Evolutionary conservation across 2,797 vertebrate genomes (phyloP).

Genomic region (Hypotaenidia philippensis): DNA sequence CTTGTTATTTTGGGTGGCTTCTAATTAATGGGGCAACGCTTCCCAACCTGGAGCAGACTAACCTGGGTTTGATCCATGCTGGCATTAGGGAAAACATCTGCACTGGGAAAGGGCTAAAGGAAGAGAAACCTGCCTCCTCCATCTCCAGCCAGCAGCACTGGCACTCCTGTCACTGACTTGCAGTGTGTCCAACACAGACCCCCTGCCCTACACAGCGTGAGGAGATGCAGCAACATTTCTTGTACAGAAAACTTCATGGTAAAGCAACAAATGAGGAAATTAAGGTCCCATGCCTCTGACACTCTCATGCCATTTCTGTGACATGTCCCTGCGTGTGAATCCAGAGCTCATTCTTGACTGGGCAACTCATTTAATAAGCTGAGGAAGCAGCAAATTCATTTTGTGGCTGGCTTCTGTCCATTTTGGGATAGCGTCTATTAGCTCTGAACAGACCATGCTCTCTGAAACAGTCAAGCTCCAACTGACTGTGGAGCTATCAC

Average conservation of each 20-base stretch:
- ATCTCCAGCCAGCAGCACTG: not conserved
- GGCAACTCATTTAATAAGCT: not conserved
- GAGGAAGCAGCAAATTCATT: conserved; percentile 2
- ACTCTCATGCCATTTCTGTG: conserved; percentile 6
- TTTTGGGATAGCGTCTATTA: not conserved
- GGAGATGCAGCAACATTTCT: not conserved
- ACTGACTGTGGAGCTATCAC: not conserved
- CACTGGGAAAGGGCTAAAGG: not conserved
- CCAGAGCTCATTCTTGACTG: conserved; percentile 1
- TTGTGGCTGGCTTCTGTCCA: not conserved
- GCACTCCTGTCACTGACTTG: not conserved
- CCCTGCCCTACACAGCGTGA: not conserved
- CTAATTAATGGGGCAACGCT: not conserved
- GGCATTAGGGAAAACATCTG: not conserved
- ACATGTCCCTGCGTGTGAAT: accelerated
- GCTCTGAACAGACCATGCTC: not conserved
- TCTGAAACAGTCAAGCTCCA: not conserved
- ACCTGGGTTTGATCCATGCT: not conserved
- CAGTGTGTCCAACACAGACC: not conserved
- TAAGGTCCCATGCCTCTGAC: not conserved
- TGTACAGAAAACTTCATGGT: not conserved
- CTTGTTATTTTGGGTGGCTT: not conserved
- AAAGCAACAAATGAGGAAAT: not conserved
- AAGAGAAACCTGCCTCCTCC: not conserved
- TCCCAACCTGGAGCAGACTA: not conserved